Evolutionary conservation across 2,113 vertebrate genomes (phyloP), one percentile per base, ranked within the genome.

Genomic region (Solea solea): DNA sequence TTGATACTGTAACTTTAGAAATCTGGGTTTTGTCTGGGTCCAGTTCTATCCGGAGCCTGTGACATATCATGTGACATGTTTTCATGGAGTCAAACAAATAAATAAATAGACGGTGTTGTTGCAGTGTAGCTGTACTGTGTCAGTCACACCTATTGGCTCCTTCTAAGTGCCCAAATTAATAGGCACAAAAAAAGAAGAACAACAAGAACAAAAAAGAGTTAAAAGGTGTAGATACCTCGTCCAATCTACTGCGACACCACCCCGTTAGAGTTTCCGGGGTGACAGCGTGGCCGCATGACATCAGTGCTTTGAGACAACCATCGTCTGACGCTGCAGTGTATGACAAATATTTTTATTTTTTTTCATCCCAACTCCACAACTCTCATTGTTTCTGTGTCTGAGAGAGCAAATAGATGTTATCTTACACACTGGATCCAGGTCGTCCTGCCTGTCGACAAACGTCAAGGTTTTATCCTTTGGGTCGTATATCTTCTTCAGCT

Each of bases 221-320:
- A 7, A 9, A n/a, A 27, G 25, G 14, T 14, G 16, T 3, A 56
- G 1, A 13, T 16, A 93, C 88, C 74, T 89, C n/a, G 12, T 89
- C 75, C 8, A 94, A 84, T 5, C 82, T 82, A 49, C 65, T 77
- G 0, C 85, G 72, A 51, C 93, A 94, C 87, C 86, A 91, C 0
- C 0, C 57, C 1, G 91, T 93, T 0, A 94, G 80, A 34, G 90
- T 89, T 1, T 91, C 67, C 0, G 93, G 88, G 25, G 89, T 84
- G 15, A 93, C 89, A 0, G 88, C 90, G 25, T 94, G 93, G 4
- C 92, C 91, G 40, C 93, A 94, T 49, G 91, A 90, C 91, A 94
- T 89, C 78, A 88, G 80, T 14, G 85, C 86, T 65, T 75, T 77
- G 34, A 84, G 78, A 11, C 21, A 76, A 42, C 75, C 88, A 48